Evolutionary conservation across 2,113 vertebrate species (phyloP), one percentile per base, ranked within the genome.

Genomic region (Lophius piscatorius): DNA sequence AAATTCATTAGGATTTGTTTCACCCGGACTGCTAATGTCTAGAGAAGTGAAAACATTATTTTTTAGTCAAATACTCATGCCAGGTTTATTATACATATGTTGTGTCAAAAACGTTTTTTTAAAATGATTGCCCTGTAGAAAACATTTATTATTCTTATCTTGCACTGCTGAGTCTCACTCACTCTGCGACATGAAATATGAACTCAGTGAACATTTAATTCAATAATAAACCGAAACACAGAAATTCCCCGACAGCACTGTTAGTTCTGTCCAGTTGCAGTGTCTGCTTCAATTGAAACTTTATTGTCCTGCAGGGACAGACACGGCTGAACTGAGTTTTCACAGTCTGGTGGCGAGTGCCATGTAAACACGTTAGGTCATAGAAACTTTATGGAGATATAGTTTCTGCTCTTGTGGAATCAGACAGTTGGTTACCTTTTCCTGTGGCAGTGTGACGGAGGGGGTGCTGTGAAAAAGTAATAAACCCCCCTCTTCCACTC

Each of bases 211-310:
- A 76, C 46, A 21, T 72, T 64, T 84, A 78, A 88, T 86, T 88
- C 42, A 80, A 85, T 86, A 80, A 86, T 59, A 78, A 81, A 78
- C 16, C 24, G 69, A 81, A 85, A 80, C 72, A 81, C 48, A 0
- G 58, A 38, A 48, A 54, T 76, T 66, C 80, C 81, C 81, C 73
- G 45, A 48, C 13, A 58, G 67, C 1, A 21, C 13, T 20, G 1
- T 55, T 49, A 44, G 69, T 73, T 68, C 64, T 71, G 36, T 33
- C 12, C 22, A 65, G 58, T 40, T 57, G 42, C 67, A 28, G 44
- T 33, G 51, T 80, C 63, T 60, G 59, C 36, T 81, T 72, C 51
- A 74, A 64, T 39, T 78, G 20, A 68, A 81, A 62, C 65, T 61
- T 72, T 67, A 77, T 78, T 85, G 70, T 81, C 69, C 74, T 67